These are phyloP conservation scores for Brachionus asplanchnoidis DNA, from an alignment of 1,140 invertebrate species.

Conservation along the genomic window DNA sequence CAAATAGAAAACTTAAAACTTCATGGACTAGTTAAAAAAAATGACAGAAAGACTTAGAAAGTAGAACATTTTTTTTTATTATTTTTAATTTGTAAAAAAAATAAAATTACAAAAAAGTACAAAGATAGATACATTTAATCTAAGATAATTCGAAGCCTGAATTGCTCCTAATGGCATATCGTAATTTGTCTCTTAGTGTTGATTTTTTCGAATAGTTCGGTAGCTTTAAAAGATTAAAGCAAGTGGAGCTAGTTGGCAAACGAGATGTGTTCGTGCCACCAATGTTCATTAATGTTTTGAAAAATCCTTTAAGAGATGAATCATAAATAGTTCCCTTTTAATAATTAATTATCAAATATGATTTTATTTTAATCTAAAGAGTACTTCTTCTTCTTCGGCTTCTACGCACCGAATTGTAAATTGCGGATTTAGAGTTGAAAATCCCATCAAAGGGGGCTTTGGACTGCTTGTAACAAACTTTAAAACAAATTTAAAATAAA, in stretches of 20 bases:
- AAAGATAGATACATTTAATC: background rate
- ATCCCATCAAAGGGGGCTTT: slow-evolving; percentile 91
- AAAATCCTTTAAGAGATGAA: slow-evolving; percentile 73
- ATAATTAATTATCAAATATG: background rate
- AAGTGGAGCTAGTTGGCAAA: slow-evolving; percentile 94
- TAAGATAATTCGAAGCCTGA: slow-evolving; percentile 88
- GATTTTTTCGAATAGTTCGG: slow-evolving; percentile 97
- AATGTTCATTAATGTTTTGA: slow-evolving; percentile 95
- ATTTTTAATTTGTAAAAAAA: background rate
- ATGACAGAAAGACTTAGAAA: background rate
- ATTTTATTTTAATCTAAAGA: background rate
- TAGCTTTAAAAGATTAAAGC: slow-evolving; percentile 95
- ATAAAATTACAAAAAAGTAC: background rate
- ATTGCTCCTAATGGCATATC: slow-evolving; percentile 93
- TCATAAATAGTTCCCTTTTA: slow-evolving; percentile 46
- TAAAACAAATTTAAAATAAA: slow-evolving; percentile 48
- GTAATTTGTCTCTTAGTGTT: slow-evolving; percentile 85
- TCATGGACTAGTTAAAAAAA: background rate
- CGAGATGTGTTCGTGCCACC: slow-evolving; percentile 84
- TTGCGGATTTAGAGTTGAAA: slow-evolving; percentile 91
- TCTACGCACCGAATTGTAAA: slow-evolving; percentile 99
- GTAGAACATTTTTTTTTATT: background rate
- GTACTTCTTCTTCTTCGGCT: slow-evolving; percentile 84
- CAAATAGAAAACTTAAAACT: background rate
- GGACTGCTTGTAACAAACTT: slow-evolving; percentile 99